Base-by-base conservation (phyloP, 1,140 invertebrate species). In the Caligus rogercresseyi region DNA sequence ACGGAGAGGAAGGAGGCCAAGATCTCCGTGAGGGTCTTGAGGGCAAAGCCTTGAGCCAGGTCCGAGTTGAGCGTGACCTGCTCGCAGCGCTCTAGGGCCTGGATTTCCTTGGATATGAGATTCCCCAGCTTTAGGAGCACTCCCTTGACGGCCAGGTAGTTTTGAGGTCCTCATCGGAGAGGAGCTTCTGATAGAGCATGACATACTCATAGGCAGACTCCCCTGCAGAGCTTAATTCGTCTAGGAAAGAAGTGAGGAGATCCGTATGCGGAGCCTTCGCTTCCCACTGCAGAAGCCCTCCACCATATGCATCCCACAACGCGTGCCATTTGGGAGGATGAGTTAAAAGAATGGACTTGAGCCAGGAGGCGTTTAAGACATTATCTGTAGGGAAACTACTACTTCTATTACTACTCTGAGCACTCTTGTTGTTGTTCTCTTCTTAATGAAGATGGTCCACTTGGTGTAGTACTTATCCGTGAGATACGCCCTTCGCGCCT, bases 121-220 rank as follows among this genome's bases (percentile, higher is more conserved):
- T 86, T 81, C 0, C 88, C 90, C 25, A 97, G 78, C 63, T 86
- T 81, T 1, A 82, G 78, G 25, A 96, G 78, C 0, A 95, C 83
- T 0, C 91, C 89, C 66, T 74, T 74, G 77, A 64, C 67, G 18
- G 89, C 87, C 54, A 96, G 75, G 74, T 93, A 95, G 71, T 91
- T 68, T 91, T 89, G 88, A 89, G 95, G 18, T 88, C 87, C 0
- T 53, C 61, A 4, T 24, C 25, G 13, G 19, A 23, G 21, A 63
- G 86, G 18, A 96, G 74, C 67, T 78, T 84, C 70, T 91, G 85
- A 73, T 91, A 95, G 0, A 93, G 72, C 3, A 81, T 77, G 14
- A 93, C 77, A 70, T 92, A 97, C 71, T 97, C 90, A n/a, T 85
- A 83, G 63, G 89, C 87, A 67, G 84, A 86, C 72, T 95, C 90